Percentiles rank a stretch among this genome's conserved stretches.
phyloP scores from a whole-genome alignment of 2,113 vertebrate species.

The Pavo muticus region DNA sequence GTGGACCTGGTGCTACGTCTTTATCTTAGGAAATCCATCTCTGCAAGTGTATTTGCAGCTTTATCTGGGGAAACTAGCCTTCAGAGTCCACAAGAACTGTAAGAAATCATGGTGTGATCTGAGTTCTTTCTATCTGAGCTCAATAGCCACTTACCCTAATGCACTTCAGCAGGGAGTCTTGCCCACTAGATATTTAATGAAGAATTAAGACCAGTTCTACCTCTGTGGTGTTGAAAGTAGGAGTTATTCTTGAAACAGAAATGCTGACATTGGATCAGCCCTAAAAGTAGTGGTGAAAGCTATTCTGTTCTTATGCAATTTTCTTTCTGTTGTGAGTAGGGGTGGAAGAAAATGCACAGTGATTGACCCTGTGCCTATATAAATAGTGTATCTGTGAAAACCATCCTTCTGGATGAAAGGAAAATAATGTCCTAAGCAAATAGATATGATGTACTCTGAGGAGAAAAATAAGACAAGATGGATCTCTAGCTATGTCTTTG shows the following conservation, averaged over 20 bases:
- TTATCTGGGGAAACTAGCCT: neutral
- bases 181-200: constrained; percentile 17
- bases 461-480: neutral
- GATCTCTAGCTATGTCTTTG: neutral
- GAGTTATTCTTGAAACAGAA: constrained; percentile 62
- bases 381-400: constrained; percentile 49
- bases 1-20: neutral
- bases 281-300: constrained; percentile 20
- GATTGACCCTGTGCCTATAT: neutral
- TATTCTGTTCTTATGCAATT: constrained; percentile 23
- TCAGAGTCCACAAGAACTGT: neutral
- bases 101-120: neutral
- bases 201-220: neutral
- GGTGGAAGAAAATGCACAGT: constrained; percentile 28
- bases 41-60: neutral
- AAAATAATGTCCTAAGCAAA: constrained; percentile 17
- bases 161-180: neutral
- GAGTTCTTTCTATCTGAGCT: neutral
- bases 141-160: neutral
- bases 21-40: neutral
- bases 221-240: neutral
- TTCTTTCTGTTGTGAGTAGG: constrained; percentile 27
- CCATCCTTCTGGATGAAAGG: neutral
- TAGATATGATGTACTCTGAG: neutral
- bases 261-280: constrained; percentile 50